Evolutionary conservation across 2,888 invertebrate species (phyloP), one percentile per base, ranked within the genome.

Genomic region (Incurvaria masculella): DNA sequence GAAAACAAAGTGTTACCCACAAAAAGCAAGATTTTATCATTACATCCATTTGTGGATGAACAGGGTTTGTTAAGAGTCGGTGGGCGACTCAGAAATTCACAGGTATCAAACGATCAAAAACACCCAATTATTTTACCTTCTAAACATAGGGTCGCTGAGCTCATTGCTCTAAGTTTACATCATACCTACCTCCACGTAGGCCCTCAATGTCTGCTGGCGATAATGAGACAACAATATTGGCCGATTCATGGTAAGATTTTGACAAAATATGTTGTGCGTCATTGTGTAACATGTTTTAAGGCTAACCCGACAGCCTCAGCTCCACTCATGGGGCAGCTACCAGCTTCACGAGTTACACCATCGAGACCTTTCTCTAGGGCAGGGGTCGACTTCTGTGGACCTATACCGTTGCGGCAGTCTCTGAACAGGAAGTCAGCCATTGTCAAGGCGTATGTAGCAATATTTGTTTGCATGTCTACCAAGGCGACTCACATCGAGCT

Each of bases 401-500:
- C 49, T 11, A 38, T 44, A n/a, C 8, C 10, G 2, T 26, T 49
- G 1, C 42, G 21, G n/a, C 42, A 33, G 33, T 40, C n/a, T 21
- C 43, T 20, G 2, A 45, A 38, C 16, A 26, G 5, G 42, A 46
- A 21, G 27, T 27, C 8, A 16, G 21, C 17, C 21, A 42, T 11
- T 18, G 21, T 1, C 20, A 45, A 16, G 44, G 46, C 20, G 42
- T 42, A 42, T 39, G 46, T 49, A 4, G 21, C 21, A 11, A 21
- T 49, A 4, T 42, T 47, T 16, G 42, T 42, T 1, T 47, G 47
- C 20, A 21, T 23, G n/a, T 4, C 33, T 4, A 40, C 40, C 6
- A 47, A 47, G 33, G 43, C 47, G 2, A 23, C 46, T 42, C 55
- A 49, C 26, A n/a, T 52, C 3, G 54, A 56, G 27, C 19, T 56